Percentiles rank a stretch among this genome's conserved stretches.
Conservation (phyloP, 2,888 invertebrate genomes). For the Himalopsyche anomala region DNA sequence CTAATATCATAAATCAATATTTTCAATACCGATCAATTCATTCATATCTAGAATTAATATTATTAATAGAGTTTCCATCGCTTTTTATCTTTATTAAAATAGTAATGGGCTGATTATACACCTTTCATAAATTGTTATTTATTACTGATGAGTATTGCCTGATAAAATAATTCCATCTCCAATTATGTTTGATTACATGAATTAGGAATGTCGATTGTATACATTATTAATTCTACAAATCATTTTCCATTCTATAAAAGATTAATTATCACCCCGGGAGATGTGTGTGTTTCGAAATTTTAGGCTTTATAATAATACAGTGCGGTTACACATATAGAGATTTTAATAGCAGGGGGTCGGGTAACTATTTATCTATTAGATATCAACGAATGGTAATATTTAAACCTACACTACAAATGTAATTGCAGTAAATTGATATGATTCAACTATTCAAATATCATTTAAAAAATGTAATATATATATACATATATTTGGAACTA, state of each 20-base stretch:
- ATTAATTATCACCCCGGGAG: slow-evolving; percentile 20
- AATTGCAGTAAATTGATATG: not conserved
- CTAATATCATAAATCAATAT: not conserved
- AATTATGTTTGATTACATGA: slow-evolving; percentile 21
- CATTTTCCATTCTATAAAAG: not conserved
- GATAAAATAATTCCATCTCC: not conserved
- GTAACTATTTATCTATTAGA: not conserved
- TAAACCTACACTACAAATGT: not conserved
- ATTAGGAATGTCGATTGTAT: slow-evolving; percentile 2
- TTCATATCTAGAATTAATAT: slow-evolving; percentile 3
- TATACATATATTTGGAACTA: too few species aligned
- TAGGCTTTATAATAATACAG: not conserved
- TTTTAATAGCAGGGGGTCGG: not conserved
- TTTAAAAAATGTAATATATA: not conserved
- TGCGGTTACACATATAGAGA: not conserved
- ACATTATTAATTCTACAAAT: slow-evolving; percentile 1
- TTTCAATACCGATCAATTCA: not conserved
- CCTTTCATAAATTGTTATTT: not conserved
- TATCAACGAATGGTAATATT: not conserved
- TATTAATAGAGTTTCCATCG: not conserved
- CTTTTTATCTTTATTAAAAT: slow-evolving; percentile 20
- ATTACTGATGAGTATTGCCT: slow-evolving; percentile 18
- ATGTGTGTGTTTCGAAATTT: not conserved
- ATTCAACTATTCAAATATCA: not conserved
- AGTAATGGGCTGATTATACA: not conserved